These are phyloP conservation scores for Melanostoma scalare DNA, from an alignment of 2,888 invertebrate genomes.

Conservation along the genomic window DNA sequence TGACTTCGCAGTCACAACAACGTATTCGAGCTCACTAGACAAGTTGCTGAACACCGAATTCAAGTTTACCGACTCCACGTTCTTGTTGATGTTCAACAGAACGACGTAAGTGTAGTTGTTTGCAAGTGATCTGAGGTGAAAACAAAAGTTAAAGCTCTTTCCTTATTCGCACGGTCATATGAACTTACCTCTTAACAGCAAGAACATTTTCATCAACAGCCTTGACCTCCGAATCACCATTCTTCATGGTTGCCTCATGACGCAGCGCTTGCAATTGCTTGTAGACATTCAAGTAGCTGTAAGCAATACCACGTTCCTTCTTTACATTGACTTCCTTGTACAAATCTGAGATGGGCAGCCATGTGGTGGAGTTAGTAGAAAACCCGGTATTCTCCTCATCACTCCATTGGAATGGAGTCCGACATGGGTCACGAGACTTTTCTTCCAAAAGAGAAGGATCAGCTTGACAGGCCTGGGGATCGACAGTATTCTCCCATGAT, in stretches of 20 bases:
- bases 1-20: no score
- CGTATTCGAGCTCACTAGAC: no score
- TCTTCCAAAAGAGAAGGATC: slow-evolving; percentile 84
- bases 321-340: slow-evolving; percentile 85
- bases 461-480: slow-evolving; percentile 86
- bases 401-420: slow-evolving; percentile 83
- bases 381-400: slow-evolving; percentile 80
- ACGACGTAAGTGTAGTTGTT: no score
- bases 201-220: slow-evolving; percentile 81
- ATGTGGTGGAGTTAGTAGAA: slow-evolving; percentile 78
- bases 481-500: slow-evolving; percentile 85
- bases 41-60: no score
- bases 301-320: slow-evolving; percentile 79
- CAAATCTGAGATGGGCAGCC: slow-evolving; percentile 83
- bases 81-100: no score
- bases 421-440: slow-evolving; percentile 83
- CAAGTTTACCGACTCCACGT: no score
- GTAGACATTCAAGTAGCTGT: slow-evolving; percentile 85
- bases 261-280: slow-evolving; percentile 83
- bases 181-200: slow-evolving; percentile 78
- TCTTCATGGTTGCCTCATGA: slow-evolving; percentile 82
- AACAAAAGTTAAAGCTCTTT: no score
- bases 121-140: no score
- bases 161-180: no score
- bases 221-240: slow-evolving; percentile 83